Evolutionary conservation across 1,140 invertebrate genomes (phyloP), one percentile per base, ranked within the genome.

Genomic region (Anthonomus grandis): DNA sequence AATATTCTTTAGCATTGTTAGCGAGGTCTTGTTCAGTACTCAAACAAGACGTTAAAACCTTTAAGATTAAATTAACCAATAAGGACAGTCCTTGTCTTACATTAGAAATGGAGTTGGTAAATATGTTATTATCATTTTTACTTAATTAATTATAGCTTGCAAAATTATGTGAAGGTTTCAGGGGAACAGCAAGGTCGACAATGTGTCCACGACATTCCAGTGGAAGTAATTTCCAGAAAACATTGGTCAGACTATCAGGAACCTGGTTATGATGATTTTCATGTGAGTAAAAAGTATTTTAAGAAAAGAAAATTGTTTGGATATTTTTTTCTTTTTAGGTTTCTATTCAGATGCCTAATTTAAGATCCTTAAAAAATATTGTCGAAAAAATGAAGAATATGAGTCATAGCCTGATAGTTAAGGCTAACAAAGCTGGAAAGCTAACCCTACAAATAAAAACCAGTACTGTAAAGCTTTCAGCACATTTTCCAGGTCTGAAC

Each of bases 61-160:
- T 91, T 15, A 92, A 90, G 75, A 81, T 94, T 5, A 93, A 92
- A 75, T 72, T 94, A 36, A 90, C 90, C 0, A 90, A 90, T 67
- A 93, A 91, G 70, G 84, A 89, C 59, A 82, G 85, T 60, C 88
- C 91, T 1, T 91, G 87, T 74, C 71, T 91, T 4, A 88, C 88
- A 0, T 72, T 91, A 49, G 86, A 90, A 70, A 83, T 89, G 15
- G 86, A 90, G 69, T 70, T 87, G 69, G 81, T 83, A 71, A 73
- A 70, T 66, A 37, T 23, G 27, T 47, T 50, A 42, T 15, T 13
- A 18, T 18, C 10, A 42, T 42, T 42, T 42, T 42, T n/a, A 12
- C 18, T 3, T 4, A 1, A 12, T 42, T 1, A 34, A 12, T 12
- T 34, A 18, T 8, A 17, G 2, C 46, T 48, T 15, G 4, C 12